phyloP scores from a whole-genome alignment of 2,113 vertebrate species.

The Burhinus oedicnemus region DNA sequence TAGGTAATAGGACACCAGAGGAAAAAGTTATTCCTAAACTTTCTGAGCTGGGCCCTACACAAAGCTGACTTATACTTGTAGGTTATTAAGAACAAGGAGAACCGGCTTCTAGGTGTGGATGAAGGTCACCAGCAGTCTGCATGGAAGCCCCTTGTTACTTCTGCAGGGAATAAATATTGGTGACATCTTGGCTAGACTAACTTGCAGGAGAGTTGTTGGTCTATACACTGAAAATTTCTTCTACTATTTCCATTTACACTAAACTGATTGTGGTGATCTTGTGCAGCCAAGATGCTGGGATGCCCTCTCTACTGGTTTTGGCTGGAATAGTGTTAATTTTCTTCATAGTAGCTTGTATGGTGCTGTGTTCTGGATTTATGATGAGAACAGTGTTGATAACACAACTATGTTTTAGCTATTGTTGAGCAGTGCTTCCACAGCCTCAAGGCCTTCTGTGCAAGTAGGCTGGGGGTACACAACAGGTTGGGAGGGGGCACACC shows the following conservation, averaged over 20 bases:
- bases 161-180: background rate
- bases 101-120: background rate
- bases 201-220: background rate
- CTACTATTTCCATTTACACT: background rate
- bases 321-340: background rate
- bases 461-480: background rate
- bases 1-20: slow-evolving; percentile 29
- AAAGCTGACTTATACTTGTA: background rate
- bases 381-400: background rate
- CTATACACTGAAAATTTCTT: background rate
- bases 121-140: background rate
- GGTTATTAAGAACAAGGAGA: background rate
- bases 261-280: background rate
- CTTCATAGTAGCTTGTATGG: background rate
- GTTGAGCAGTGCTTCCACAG: background rate
- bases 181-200: background rate
- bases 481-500: background rate
- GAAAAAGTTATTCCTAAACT: slow-evolving; percentile 4
- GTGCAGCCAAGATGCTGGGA: background rate
- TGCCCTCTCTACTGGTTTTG: background rate
- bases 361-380: background rate
- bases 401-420: background rate
- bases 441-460: background rate
- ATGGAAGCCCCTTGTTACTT: background rate
- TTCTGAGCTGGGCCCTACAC: background rate